Percentiles rank a stretch among this genome's conserved stretches.
Conservation (phyloP, 2,888 invertebrate genomes). For the Drosophila nr. medialis region DNA sequence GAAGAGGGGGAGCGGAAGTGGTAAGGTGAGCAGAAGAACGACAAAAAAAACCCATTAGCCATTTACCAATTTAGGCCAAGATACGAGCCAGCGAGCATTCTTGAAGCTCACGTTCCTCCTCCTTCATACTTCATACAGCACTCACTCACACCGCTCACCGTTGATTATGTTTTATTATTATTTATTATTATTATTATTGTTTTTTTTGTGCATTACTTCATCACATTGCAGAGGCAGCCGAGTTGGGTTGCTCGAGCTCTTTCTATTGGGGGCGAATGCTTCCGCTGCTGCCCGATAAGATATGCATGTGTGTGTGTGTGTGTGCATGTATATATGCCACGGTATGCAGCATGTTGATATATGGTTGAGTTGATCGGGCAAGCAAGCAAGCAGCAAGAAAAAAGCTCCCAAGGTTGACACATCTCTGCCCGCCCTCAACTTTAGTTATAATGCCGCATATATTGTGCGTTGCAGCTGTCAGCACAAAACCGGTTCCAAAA, state of each 20-base stretch:
- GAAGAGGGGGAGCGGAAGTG: not conserved
- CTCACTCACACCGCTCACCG: slow-evolving; percentile 42
- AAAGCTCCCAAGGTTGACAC: slow-evolving; percentile 66
- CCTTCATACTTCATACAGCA: slow-evolving; percentile 2
- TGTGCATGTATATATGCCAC: not conserved
- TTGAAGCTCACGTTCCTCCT: slow-evolving; percentile 36
- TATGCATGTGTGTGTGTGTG: slow-evolving; percentile 24
- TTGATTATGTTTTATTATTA: slow-evolving; percentile 59
- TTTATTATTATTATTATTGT: slow-evolving; percentile 33
- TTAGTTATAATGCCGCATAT: slow-evolving; percentile 28
- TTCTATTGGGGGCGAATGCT: slow-evolving; percentile 36
- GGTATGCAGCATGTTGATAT: slow-evolving; percentile 9
- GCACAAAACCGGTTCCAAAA: slow-evolving; percentile 67
- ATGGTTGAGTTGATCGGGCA: slow-evolving; percentile 12
- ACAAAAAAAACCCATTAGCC: slow-evolving; percentile 58
- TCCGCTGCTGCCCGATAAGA: slow-evolving; percentile 64
- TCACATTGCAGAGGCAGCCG: slow-evolving; percentile 42
- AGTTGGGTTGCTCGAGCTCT: slow-evolving; percentile 18
- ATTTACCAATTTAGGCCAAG: slow-evolving; percentile 71
- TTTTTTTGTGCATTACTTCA: slow-evolving; percentile 70
- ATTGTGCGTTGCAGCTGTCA: slow-evolving; percentile 65
- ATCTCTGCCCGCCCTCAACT: slow-evolving; percentile 43
- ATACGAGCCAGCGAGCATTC: slow-evolving; percentile 55
- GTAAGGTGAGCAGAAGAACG: slow-evolving; percentile 10
- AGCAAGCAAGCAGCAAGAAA: slow-evolving; percentile 39